Conservation (phyloP, 2,888 invertebrate species). For the Lepeophtheirus nordmannii region DNA sequence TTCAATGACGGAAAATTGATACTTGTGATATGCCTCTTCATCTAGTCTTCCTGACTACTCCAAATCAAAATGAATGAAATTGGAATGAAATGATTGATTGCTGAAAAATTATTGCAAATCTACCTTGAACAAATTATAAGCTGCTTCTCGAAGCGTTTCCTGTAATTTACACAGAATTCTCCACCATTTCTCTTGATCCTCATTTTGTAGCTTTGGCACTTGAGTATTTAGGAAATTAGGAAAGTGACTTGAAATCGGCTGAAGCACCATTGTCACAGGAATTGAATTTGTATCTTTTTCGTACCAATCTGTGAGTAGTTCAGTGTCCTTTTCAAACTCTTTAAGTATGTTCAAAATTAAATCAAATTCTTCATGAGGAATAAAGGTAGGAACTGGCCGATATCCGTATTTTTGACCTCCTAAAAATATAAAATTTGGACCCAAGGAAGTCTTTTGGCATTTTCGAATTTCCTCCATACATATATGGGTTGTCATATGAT, state of each 20-base stretch:
- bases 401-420: conserved; percentile 93
- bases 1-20: conserved; percentile 73
- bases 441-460: conserved; percentile 89
- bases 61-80: conserved; percentile 31
- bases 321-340: conserved; percentile 61
- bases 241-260: conserved; percentile 90
- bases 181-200: conserved; percentile 95
- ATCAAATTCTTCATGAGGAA: conserved; percentile 74
- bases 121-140: conserved; percentile 50
- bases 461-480: conserved; percentile 96
- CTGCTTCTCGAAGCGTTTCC: conserved; percentile 75
- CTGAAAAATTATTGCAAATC: neutral
- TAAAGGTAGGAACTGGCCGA: conserved; percentile 86
- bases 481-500: conserved; percentile 95
- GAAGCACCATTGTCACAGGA: conserved; percentile 80
- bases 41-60: conserved; percentile 58
- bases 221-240: conserved; percentile 95
- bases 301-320: conserved; percentile 79
- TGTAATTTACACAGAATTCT: conserved; percentile 87
- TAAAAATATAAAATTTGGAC: conserved; percentile 89
- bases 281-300: conserved; percentile 89
- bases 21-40: conserved; percentile 85
- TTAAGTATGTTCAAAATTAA: conserved; percentile 67
- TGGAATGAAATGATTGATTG: neutral
- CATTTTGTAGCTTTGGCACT: conserved; percentile 83